phyloP scores from a whole-genome alignment of 2,797 vertebrate genomes.

The Apogon hyalosoma region DNA sequence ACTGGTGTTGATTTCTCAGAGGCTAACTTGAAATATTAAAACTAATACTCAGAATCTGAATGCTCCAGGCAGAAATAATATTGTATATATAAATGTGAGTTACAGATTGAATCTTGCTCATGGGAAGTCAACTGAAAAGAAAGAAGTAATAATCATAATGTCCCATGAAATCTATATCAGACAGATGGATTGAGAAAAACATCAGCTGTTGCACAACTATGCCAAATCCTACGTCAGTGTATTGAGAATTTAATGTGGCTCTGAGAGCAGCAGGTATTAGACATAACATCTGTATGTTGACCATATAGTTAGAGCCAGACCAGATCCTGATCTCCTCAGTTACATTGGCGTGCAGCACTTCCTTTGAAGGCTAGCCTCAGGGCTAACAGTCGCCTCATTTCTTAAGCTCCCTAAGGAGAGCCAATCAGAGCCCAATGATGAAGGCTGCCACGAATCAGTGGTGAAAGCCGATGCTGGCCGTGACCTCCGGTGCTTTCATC shows the following conservation, averaged over 20 bases:
- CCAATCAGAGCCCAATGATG: slow-evolving; percentile 63
- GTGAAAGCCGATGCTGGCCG: slow-evolving; percentile 33
- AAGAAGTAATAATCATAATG: too few relatives aligned
- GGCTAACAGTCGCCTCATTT: slow-evolving; percentile 46
- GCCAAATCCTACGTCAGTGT: neutral
- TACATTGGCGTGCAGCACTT: slow-evolving; percentile 28
- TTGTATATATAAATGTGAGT: too few relatives aligned
- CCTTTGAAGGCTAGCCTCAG: slow-evolving; percentile 49
- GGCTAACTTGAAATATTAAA: too few relatives aligned
- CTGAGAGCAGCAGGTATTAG: neutral
- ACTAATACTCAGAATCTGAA: too few relatives aligned
- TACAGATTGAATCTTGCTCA: too few relatives aligned
- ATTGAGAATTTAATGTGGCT: neutral
- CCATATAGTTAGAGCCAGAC: slow-evolving; percentile 4
- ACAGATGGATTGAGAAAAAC: neutral
- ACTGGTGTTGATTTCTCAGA: too few relatives aligned
- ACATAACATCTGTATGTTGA: neutral
- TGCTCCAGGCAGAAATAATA: too few relatives aligned
- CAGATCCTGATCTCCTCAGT: slow-evolving; percentile 16
- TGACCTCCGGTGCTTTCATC: slow-evolving; percentile 57
- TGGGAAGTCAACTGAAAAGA: too few relatives aligned
- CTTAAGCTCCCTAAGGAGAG: slow-evolving; percentile 41
- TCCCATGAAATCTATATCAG: too few relatives aligned
- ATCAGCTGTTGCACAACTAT: neutral
- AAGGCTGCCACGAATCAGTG: slow-evolving; percentile 59